A percentile compares a stretch with the other conserved stretches of the same genome.
phyloP scores from a whole-genome alignment of 2,113 vertebrate genomes.

The Ranitomeya imitator region DNA sequence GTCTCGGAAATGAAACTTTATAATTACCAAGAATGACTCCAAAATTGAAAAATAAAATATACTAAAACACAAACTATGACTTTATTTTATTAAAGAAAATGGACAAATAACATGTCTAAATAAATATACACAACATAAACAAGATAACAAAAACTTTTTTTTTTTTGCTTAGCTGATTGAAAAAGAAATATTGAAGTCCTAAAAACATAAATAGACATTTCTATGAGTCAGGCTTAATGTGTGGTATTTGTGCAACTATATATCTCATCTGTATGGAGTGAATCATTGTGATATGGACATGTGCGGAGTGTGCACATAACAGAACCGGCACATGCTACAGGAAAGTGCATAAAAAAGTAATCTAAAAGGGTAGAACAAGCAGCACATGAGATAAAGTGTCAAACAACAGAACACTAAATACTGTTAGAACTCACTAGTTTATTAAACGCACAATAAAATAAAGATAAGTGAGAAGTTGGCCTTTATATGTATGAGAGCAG shows the following conservation, averaged over 20 bases:
- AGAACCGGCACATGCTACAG: constrained; percentile 28
- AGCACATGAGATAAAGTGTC: constrained; percentile 48
- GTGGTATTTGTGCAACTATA: neutral
- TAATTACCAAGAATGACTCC: neutral
- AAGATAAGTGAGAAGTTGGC: neutral
- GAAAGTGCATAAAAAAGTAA: constrained; percentile 47
- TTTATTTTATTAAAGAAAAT: constrained; percentile 34
- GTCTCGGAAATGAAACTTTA: too few species aligned
- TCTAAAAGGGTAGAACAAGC: constrained; percentile 2
- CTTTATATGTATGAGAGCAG: neutral
- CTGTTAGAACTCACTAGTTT: constrained; percentile 7
- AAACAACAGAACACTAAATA: constrained; percentile 35
- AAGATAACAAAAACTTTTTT: neutral
- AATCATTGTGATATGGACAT: neutral
- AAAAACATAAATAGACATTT: constrained; percentile 19
- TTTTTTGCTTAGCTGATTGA: constrained; percentile 6
- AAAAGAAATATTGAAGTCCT: constrained; percentile 34
- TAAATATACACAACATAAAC: constrained; percentile 24
- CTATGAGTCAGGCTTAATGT: constrained; percentile 7
- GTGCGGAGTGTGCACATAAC: neutral
- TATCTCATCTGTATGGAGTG: neutral
- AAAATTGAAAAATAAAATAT: neutral
- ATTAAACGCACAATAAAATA: neutral
- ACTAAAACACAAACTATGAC: neutral
- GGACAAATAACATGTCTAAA: constrained; percentile 24